Evolutionary conservation across 2,113 vertebrate genomes (phyloP), one percentile per base, ranked within the genome.

Genomic region (Hymenochirus boettgeri): DNA sequence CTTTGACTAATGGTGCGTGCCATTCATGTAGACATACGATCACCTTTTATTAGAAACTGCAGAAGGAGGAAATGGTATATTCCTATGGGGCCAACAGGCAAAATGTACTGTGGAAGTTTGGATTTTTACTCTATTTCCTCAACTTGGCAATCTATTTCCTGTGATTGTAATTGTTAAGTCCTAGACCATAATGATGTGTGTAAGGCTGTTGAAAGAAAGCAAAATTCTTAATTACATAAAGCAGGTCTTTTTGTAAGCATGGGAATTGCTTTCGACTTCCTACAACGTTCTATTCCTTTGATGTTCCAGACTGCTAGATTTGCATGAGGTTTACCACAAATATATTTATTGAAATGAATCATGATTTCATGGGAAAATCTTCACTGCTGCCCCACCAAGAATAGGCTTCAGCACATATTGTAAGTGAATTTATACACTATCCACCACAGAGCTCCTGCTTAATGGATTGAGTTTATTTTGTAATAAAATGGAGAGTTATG

Each of bases 111-210:
- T 72, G 62, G 72, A 77, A 74, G 82, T 26, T 11, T 3, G 51
- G 56, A 69, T n/a, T 60, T 69, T 69, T 69, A 57, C 59, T 69
- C 56, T 53, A 53, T 69, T 69, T 69, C 64, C 65, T 60, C 24
- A 42, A 69, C 65, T 50, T 60, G 56, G 29, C 65, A 60, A 73
- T 76, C 62, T 47, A 45, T 79, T 88, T 88, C 84, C n/a, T 77
- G 70, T 70, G 5, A 85, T 87, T 86, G 85, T 90, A 73, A 70
- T 52, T 48, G 73, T 75, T n/a, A 75, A 77, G 79, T 75, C 71
- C 76, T 66, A 56, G 45, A 61, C 66, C 56, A 50, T 73, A 73
- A 70, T 80, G 62, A 57, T 76, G 75, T 62, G 62, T 62, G 22
- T 69, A 57, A 60, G 22, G 23, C 47, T 24, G 65, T 31, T 69